Conservation (phyloP, 2,113 vertebrate species). For the Ploceus nigricollis region DNA sequence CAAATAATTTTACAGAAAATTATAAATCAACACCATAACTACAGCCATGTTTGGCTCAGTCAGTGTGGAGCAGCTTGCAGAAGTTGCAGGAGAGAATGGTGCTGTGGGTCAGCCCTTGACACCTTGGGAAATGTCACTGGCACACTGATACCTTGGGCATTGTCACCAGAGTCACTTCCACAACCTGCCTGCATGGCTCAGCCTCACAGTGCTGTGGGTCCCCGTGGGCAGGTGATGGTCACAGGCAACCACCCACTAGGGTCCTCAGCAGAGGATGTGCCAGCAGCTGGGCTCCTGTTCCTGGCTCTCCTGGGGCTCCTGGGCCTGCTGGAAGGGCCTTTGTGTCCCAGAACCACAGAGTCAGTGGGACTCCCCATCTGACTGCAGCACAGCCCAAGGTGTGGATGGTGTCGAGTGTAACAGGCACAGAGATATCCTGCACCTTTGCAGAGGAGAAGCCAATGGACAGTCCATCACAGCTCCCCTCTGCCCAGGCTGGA, state of each 20-base stretch:
- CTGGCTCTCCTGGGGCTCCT: not conserved
- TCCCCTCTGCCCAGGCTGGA: not conserved
- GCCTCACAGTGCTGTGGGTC: fast-evolving
- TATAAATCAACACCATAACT: not conserved
- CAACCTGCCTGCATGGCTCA: not conserved
- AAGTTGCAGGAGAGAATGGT: not conserved
- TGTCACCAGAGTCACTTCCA: not conserved
- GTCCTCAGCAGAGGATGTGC: not conserved
- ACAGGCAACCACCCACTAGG: fast-evolving
- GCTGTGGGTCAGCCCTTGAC: not conserved
- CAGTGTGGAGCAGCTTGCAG: not conserved
- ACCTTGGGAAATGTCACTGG: not conserved
- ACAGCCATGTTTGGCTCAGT: not conserved
- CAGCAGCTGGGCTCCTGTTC: not conserved
- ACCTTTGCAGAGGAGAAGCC: not conserved
- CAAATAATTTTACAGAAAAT: not conserved
- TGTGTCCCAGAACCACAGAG: not conserved
- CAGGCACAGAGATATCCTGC: no score
- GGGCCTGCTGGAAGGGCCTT: not conserved
- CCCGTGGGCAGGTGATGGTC: fast-evolving
- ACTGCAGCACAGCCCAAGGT: not conserved
- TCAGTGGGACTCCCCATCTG: fast-evolving
- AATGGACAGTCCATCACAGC: not conserved
- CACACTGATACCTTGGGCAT: not conserved
- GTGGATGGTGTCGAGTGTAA: not conserved